These are phyloP conservation scores for Lethocerus indicus DNA, from an alignment of 1,140 invertebrate genomes.

Conservation along the genomic window DNA sequence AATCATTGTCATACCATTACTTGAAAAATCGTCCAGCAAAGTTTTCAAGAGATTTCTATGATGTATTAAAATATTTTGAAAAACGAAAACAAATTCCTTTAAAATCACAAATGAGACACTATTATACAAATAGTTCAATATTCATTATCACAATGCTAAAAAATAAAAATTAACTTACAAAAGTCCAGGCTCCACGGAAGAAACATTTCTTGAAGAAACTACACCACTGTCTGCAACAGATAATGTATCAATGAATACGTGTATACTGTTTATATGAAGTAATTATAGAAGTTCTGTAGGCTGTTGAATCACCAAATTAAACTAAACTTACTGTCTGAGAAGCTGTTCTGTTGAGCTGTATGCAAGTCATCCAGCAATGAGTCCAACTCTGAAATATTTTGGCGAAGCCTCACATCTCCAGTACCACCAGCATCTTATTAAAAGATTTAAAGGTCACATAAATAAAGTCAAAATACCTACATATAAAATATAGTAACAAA, in stretches of 20 bases:
- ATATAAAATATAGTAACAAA: background rate
- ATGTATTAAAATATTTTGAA: background rate
- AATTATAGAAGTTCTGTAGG: too few relatives aligned
- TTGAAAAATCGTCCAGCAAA: background rate
- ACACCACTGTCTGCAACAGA: conserved; percentile 3
- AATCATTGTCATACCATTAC: background rate
- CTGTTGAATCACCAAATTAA: background rate
- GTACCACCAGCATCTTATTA: background rate
- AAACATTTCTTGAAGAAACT: conserved; percentile 3
- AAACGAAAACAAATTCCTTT: background rate
- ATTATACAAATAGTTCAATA: background rate
- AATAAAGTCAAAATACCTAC: background rate
- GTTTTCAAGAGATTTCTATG: background rate
- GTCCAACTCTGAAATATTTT: conserved; percentile 23
- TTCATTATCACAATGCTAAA: too few relatives aligned
- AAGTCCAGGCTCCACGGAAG: conserved; percentile 17
- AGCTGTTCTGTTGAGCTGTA: conserved; percentile 21
- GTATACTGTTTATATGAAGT: background rate
- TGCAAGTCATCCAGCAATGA: conserved; percentile 21
- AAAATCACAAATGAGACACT: background rate
- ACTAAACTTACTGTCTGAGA: conserved; percentile 17
- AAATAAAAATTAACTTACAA: conserved; percentile 19
- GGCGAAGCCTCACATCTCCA: conserved; percentile 13
- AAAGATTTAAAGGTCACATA: background rate
- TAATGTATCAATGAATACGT: background rate